Evolutionary conservation across 2,113 vertebrate genomes (phyloP).

Genomic region (Cyprinodon tularosa): DNA sequence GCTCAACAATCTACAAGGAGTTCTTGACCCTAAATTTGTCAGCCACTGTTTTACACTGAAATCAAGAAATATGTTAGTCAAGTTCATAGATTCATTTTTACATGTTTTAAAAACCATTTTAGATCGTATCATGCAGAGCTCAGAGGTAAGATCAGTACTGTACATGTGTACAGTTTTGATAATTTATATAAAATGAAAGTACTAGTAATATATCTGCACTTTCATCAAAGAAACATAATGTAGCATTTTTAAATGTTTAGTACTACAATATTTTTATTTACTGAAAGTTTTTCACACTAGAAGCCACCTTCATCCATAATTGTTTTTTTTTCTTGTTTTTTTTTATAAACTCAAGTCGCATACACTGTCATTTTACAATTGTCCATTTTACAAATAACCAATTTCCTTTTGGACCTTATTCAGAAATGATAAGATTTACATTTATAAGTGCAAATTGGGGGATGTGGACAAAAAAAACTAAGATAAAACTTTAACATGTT

Average conservation of each 20-base stretch:
- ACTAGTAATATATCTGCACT: neutral
- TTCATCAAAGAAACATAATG: constrained; percentile 8
- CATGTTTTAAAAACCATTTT: neutral
- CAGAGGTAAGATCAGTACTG: neutral
- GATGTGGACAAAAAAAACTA: neutral
- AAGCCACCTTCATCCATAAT: neutral
- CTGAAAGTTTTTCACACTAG: neutral
- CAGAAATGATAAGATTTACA: neutral
- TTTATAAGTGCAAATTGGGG: constrained; percentile 29
- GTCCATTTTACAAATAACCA: neutral
- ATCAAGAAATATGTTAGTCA: neutral
- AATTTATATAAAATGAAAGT: constrained; percentile 2
- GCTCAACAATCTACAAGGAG: neutral
- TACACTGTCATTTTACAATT: neutral
- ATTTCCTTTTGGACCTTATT: neutral
- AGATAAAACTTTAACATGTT: constrained; percentile 17
- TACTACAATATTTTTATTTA: neutral
- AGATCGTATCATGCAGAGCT: neutral
- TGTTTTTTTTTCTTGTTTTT: neutral
- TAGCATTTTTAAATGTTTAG: neutral
- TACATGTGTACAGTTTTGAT: constrained; percentile 6
- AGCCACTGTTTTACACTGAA: neutral
- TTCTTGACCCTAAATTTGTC: neutral
- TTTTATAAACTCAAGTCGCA: neutral
- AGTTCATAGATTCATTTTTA: neutral